These are phyloP conservation scores for Lichenostomus cassidix DNA, from an alignment of 2,113 vertebrate genomes.

Conservation along the genomic window DNA sequence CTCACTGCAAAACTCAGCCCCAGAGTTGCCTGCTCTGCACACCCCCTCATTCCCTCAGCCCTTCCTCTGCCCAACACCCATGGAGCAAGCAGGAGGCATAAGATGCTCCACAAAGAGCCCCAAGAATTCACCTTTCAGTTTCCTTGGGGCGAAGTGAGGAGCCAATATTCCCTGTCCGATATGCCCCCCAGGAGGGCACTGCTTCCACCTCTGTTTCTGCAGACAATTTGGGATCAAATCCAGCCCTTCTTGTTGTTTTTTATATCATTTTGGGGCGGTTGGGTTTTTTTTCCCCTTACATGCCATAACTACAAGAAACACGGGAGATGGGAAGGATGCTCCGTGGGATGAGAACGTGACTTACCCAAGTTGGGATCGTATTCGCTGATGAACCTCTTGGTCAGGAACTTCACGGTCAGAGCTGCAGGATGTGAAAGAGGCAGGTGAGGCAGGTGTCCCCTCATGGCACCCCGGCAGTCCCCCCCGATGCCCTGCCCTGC, in stretches of 20 bases:
- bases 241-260: not conserved
- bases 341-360: not conserved
- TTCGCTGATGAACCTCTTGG: slow-evolving; percentile 91
- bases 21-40: fast-evolving
- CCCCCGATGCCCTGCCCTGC: not conserved
- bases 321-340: not conserved
- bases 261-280: not conserved
- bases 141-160: fast-evolving
- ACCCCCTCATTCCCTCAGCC: not conserved
- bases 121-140: not conserved
- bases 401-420: slow-evolving; percentile 91
- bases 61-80: not conserved
- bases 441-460: not conserved
- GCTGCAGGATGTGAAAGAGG: slow-evolving; percentile 73
- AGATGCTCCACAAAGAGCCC: not conserved
- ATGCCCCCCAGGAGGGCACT: fast-evolving
- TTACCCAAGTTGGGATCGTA: slow-evolving; percentile 92
- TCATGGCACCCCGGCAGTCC: fast-evolving
- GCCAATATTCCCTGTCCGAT: fast-evolving
- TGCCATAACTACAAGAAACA: not conserved
- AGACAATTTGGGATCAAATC: not conserved
- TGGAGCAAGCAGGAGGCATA: fast-evolving
- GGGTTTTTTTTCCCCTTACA: not conserved
- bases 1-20: slow-evolving; percentile 9
- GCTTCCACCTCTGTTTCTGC: not conserved